A percentile compares a stretch with the other conserved stretches of the same genome.
Evolutionary conservation across 2,797 vertebrate species (phyloP).

Genomic region (Sebastiscus albofasciatus): DNA sequence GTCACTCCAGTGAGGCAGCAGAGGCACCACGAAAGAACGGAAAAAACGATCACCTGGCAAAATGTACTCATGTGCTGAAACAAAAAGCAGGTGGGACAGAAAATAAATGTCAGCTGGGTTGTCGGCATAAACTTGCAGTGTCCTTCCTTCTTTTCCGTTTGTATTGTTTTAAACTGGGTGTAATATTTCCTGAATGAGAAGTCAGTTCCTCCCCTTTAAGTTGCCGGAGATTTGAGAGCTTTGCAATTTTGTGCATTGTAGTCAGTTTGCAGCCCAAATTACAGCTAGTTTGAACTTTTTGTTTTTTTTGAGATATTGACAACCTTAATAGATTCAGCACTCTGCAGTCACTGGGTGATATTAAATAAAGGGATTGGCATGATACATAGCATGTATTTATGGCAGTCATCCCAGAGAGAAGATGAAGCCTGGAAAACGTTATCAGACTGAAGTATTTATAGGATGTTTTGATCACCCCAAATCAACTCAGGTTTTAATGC

Average conservation of each 20-base stretch:
- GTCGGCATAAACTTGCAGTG: not conserved
- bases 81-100: not conserved
- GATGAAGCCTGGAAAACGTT: not conserved
- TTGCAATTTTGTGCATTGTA: not conserved
- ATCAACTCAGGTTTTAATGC: slow-evolving; percentile 15
- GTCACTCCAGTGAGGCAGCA: not conserved
- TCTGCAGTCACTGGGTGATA: not conserved
- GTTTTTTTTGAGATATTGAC: not conserved
- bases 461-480: slow-evolving; percentile 6
- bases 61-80: not conserved
- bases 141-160: not conserved
- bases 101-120: not conserved
- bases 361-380: not conserved
- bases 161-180: not conserved
- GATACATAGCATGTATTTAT: not conserved
- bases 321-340: not conserved
- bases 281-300: not conserved
- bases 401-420: not conserved
- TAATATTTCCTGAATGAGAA: not conserved
- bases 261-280: not conserved
- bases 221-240: not conserved
- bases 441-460: slow-evolving; percentile 12
- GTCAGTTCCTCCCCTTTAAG: not conserved
- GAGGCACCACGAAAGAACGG: too few species aligned
- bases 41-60: not conserved